Percentiles rank a stretch among this genome's conserved stretches.
These are phyloP conservation scores for Tromatobia lineatoria DNA, from an alignment of 2,888 invertebrate species.

Conservation along the genomic window DNA sequence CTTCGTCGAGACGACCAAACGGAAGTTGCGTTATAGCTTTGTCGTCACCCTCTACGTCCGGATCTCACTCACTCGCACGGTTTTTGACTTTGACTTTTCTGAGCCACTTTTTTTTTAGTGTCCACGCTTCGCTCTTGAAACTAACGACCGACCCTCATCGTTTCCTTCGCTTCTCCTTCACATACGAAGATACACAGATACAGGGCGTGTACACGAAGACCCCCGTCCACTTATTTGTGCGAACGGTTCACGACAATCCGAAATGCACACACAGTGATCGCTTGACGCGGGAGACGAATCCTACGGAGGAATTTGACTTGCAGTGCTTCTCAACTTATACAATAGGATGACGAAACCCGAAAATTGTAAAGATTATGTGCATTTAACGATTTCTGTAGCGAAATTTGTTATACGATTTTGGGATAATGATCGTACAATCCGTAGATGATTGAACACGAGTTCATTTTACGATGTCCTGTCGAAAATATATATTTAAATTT, in stretches of 20 bases:
- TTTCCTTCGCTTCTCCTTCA: constrained; percentile 43
- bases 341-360: not conserved
- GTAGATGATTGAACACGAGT: too few species aligned
- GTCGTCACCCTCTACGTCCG: constrained; percentile 66
- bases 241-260: constrained; percentile 57
- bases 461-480: too few species aligned
- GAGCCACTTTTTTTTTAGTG: constrained; percentile 63
- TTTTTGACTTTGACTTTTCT: constrained; percentile 66
- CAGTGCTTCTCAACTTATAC: constrained; percentile 59
- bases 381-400: too few species aligned
- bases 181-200: constrained; percentile 22
- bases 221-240: constrained; percentile 34
- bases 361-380: not conserved
- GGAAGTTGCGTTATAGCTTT: constrained; percentile 66
- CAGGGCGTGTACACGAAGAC: constrained; percentile 38
- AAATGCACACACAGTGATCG: constrained; percentile 55
- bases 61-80: constrained; percentile 52
- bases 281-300: constrained; percentile 54
- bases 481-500: too few species aligned
- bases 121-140: constrained; percentile 53
- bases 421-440: too few species aligned
- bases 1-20: constrained; percentile 43
- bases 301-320: constrained; percentile 25
- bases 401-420: too few species aligned
- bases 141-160: constrained; percentile 55